A percentile compares a stretch with the other conserved stretches of the same genome.
phyloP scores from a whole-genome alignment of 2,113 vertebrate species.

The Todiramphus saurophagus region DNA sequence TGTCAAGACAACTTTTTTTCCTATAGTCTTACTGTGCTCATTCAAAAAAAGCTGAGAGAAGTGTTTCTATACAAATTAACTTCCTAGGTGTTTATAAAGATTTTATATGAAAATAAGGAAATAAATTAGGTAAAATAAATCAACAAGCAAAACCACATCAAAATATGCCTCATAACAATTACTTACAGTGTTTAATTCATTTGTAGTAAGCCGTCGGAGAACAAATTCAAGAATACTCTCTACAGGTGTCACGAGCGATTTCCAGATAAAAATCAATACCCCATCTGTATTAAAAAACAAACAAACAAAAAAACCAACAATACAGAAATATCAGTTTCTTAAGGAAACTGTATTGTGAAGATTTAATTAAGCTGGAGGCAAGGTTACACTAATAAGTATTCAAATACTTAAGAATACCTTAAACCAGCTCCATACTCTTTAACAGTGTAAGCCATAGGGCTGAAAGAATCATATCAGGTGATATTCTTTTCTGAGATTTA shows the following conservation, averaged over 20 bases:
- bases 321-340: neutral
- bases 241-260: constrained; percentile 57
- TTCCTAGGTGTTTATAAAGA: neutral
- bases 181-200: constrained; percentile 84
- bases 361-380: neutral
- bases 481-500: neutral
- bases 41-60: neutral
- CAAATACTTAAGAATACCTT: neutral
- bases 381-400: neutral
- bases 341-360: neutral
- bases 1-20: neutral
- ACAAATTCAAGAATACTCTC: constrained; percentile 85
- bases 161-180: neutral
- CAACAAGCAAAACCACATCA: neutral
- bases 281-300: constrained; percentile 50
- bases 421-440: neutral
- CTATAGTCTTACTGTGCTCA: neutral
- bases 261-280: constrained; percentile 70
- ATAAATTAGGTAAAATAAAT: neutral
- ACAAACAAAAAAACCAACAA: too few species aligned
- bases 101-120: neutral
- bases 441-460: neutral
- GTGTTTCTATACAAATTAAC: neutral
- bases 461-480: neutral
- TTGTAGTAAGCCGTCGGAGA: constrained; percentile 77